Conservation (phyloP, 1,140 invertebrate species). For the Cherax quadricarinatus region DNA sequence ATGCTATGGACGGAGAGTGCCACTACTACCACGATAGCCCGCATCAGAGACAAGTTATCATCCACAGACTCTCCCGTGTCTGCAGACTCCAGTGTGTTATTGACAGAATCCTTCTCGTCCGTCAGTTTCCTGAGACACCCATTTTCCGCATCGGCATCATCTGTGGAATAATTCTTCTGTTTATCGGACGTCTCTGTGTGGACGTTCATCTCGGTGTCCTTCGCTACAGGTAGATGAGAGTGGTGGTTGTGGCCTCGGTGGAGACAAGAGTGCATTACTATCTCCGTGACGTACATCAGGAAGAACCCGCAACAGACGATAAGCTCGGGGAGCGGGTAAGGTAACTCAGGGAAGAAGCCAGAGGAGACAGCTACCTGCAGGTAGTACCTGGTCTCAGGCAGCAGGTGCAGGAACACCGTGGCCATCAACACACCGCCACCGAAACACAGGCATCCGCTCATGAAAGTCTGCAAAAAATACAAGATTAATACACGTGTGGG, state of each 20-base stretch:
- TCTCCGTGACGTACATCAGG: conserved; percentile 80
- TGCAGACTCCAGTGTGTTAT: neutral
- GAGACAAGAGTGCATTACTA: conserved; percentile 77
- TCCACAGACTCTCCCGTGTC: neutral
- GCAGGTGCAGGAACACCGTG: conserved; percentile 92
- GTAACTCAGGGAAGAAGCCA: conserved; percentile 21
- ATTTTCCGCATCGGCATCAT: neutral
- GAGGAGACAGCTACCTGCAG: conserved; percentile 26
- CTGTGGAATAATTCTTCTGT: neutral
- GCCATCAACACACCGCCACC: conserved; percentile 93
- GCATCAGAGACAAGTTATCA: conserved; percentile 74
- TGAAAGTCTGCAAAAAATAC: conserved; percentile 48
- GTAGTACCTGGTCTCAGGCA: conserved; percentile 89
- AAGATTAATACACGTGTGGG: too few species aligned
- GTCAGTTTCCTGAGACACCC: conserved; percentile 16
- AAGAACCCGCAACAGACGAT: conserved; percentile 81
- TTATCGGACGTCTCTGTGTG: neutral
- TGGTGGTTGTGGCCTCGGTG: conserved; percentile 1
- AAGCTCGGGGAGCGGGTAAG: conserved; percentile 79
- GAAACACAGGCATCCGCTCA: conserved; percentile 85
- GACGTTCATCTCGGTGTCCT: neutral
- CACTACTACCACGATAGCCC: conserved; percentile 79
- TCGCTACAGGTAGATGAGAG: neutral
- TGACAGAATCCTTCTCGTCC: conserved; percentile 15
- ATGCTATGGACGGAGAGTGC: conserved; percentile 83